Evolutionary conservation across 2,888 invertebrate species (phyloP).

Genomic region (Antitype chi): DNA sequence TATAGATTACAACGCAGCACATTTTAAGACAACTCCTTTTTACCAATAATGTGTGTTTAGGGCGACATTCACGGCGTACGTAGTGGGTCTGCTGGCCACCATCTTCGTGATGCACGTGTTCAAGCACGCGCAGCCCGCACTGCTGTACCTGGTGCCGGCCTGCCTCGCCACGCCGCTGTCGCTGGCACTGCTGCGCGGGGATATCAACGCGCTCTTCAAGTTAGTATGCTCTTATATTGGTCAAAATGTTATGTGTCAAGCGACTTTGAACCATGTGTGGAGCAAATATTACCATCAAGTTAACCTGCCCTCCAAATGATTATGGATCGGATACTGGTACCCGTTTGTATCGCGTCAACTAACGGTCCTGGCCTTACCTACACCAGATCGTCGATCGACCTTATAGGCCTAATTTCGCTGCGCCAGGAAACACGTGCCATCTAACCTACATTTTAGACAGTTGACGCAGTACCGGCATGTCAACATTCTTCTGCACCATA

Average conservation of each 20-base stretch:
- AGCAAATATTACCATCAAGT: not conserved
- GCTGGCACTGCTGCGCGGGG: slow-evolving; percentile 97
- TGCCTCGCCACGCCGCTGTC: slow-evolving; percentile 97
- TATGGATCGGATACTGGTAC: not conserved
- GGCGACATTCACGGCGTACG: slow-evolving; percentile 97
- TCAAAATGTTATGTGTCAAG: too few relatives aligned
- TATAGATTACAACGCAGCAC: too few relatives aligned
- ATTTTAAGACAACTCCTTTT: not conserved
- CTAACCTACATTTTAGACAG: not conserved
- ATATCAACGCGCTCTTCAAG: slow-evolving; percentile 96
- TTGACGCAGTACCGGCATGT: not conserved
- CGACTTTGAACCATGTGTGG: not conserved
- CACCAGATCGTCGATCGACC: too few relatives aligned
- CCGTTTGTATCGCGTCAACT: not conserved
- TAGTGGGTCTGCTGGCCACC: slow-evolving; percentile 97
- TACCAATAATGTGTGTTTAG: slow-evolving; percentile 59
- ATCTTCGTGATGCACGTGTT: slow-evolving; percentile 99
- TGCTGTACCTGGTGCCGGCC: slow-evolving; percentile 98
- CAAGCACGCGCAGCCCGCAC: slow-evolving; percentile 99
- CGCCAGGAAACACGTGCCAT: not conserved
- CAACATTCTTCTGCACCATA: not conserved
- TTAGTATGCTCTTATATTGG: not conserved
- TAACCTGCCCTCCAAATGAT: not conserved
- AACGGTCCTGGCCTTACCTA: not conserved
- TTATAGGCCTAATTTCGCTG: not conserved